Base-by-base conservation (phyloP, 2,113 vertebrate species). In the Asarcornis scutulata region DNA sequence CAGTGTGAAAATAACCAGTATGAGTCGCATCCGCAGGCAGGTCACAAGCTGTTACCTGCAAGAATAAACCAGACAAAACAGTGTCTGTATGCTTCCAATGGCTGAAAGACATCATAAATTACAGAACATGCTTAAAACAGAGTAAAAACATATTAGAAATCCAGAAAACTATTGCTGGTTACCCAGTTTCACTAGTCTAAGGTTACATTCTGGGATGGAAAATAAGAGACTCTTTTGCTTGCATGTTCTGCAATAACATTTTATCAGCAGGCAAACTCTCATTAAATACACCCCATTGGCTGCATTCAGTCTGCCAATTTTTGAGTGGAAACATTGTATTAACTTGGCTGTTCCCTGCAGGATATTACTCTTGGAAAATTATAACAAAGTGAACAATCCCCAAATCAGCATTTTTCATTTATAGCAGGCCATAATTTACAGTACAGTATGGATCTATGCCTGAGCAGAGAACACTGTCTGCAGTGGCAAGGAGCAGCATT, bases 291-390 rank as follows among this genome's bases (percentile, higher is more conserved):
- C 80, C 72, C 84, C 91, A 92, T 94, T 1, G 5, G 77, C 77
- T 69, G 58, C 1, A 16, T 82, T 93, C 16, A 3, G 80, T 34
- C 87, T 93, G 93, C 95, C 95, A 95, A 86, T 93, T 96, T 96
- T 83, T 86, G 74, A 96, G 93, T 96, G 92, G 93, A 94, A 97
- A 97, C 86, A 96, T 81, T 95, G 91, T 93, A 92, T 95, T 97
- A 94, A 96, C 87, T 96, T 97, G 95, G 89, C 94, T 91, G 72
- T 86, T 91, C 75, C 56, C 79, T 81, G 76, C 72, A 93, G 86
- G 86, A 91, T 92, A 86, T 95, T 93, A 76, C 91, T 95, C 63
- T 75, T 91, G 92, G 90, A 95, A 95, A 95, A 95, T 95, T 89
- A 52, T 67, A 93, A 92, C 88, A 76, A 94, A 93, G 63, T 58